Evolutionary conservation across 2,113 vertebrate species (phyloP).

Genomic region (Pluvianellus socialis): DNA sequence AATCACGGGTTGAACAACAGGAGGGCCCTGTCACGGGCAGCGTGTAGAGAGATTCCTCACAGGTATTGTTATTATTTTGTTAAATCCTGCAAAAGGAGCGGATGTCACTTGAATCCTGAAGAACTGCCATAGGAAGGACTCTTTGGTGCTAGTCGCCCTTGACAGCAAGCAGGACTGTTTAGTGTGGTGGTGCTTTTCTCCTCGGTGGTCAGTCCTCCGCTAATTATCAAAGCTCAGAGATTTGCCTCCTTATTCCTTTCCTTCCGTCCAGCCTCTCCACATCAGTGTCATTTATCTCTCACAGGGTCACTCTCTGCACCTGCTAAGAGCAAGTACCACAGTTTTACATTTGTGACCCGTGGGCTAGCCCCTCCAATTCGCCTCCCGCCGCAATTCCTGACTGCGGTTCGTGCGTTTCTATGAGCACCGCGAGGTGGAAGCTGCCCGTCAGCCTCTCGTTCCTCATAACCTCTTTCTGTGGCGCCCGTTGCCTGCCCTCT

Average conservation of each 20-base stretch:
- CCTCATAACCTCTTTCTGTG: rapidly evolving
- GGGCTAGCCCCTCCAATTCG: background rate
- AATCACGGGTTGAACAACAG: background rate
- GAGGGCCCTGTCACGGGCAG: background rate
- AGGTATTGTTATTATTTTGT: background rate
- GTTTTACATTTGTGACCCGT: background rate
- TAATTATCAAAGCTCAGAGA: background rate
- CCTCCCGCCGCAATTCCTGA: background rate
- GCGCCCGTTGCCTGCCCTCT: rapidly evolving
- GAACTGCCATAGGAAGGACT: rapidly evolving
- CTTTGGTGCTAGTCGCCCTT: rapidly evolving
- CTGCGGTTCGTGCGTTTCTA: background rate
- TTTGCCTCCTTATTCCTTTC: background rate
- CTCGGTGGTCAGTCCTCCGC: background rate
- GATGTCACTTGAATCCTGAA: background rate
- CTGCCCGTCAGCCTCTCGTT: background rate
- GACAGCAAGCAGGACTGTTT: background rate
- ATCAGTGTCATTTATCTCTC: background rate
- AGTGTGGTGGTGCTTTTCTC: background rate
- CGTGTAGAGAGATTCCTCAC: background rate
- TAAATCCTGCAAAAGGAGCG: background rate
- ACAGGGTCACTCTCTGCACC: background rate
- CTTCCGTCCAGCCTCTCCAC: background rate
- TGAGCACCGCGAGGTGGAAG: rapidly evolving
- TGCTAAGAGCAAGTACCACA: background rate